A percentile compares a stretch with the other conserved stretches of the same genome.
Conservation (phyloP, 2,113 vertebrate species). For the Alexandromys fortis region DNA sequence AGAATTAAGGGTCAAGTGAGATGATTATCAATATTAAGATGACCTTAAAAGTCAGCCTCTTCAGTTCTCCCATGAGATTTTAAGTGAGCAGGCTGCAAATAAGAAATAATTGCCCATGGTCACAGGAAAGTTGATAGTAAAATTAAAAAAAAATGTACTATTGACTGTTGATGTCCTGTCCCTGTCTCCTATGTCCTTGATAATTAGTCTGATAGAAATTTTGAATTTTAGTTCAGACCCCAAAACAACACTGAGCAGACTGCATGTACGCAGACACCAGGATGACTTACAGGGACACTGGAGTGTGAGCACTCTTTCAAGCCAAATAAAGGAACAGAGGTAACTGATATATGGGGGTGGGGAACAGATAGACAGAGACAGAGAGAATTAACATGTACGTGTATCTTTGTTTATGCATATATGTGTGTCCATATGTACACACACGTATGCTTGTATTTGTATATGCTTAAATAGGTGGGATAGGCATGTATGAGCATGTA, state of each 20-base stretch:
- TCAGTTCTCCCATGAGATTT: background rate
- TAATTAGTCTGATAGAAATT: background rate
- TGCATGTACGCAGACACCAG: background rate
- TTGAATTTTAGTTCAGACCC: background rate
- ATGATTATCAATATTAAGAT: background rate
- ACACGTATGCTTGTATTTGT: background rate
- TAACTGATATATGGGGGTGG: no score
- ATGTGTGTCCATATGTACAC: background rate
- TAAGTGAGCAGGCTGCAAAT: background rate
- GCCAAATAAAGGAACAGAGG: background rate
- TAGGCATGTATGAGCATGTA: background rate
- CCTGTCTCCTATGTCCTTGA: rapidly evolving
- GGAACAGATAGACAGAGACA: background rate
- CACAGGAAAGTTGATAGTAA: background rate
- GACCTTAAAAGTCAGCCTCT: background rate
- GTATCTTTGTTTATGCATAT: background rate
- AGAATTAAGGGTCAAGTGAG: background rate
- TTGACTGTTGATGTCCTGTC: rapidly evolving
- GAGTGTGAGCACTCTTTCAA: background rate
- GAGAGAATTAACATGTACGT: background rate
- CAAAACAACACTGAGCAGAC: background rate
- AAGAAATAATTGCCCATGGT: background rate
- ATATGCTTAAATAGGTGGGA: background rate
- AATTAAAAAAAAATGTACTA: no score
- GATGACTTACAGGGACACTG: background rate